These are phyloP conservation scores for Whitmania pigra DNA, from an alignment of 1,140 invertebrate genomes.

Conservation along the genomic window DNA sequence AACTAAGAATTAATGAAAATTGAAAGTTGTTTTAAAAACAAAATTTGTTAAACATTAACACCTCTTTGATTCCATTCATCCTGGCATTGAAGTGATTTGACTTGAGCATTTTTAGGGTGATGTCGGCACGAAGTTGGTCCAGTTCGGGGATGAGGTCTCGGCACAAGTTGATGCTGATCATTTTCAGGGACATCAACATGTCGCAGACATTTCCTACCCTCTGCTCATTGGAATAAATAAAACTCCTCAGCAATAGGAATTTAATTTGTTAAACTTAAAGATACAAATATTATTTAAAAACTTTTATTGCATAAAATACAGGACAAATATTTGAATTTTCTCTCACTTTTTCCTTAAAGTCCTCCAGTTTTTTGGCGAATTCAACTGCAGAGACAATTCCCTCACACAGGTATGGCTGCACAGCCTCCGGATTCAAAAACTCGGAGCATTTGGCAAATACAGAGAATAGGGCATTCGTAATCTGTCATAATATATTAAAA, in stretches of 20 bases:
- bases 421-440: slow-evolving; percentile 38
- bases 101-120: slow-evolving; percentile 47
- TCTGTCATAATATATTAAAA: slow-evolving; percentile 27
- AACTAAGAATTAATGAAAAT: no score
- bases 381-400: slow-evolving; percentile 41
- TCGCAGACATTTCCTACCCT: slow-evolving; percentile 45
- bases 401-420: slow-evolving; percentile 35
- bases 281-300: not conserved
- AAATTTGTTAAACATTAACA: slow-evolving; percentile 15
- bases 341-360: slow-evolving; percentile 45
- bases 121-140: slow-evolving; percentile 43
- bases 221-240: slow-evolving; percentile 28
- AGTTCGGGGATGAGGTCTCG: slow-evolving; percentile 41
- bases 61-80: slow-evolving; percentile 50
- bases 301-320: not conserved
- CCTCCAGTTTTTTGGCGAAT: slow-evolving; percentile 40
- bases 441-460: slow-evolving; percentile 43
- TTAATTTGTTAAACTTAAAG: not conserved
- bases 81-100: slow-evolving; percentile 48
- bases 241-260: not conserved
- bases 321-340: not conserved
- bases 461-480: slow-evolving; percentile 40
- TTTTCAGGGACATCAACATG: slow-evolving; percentile 44
- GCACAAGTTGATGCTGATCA: slow-evolving; percentile 45
- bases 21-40: no score